Evolutionary conservation across 35 echinoderm and acorn worm species (phyloP).

Genomic region (Apostichopus californicus): DNA sequence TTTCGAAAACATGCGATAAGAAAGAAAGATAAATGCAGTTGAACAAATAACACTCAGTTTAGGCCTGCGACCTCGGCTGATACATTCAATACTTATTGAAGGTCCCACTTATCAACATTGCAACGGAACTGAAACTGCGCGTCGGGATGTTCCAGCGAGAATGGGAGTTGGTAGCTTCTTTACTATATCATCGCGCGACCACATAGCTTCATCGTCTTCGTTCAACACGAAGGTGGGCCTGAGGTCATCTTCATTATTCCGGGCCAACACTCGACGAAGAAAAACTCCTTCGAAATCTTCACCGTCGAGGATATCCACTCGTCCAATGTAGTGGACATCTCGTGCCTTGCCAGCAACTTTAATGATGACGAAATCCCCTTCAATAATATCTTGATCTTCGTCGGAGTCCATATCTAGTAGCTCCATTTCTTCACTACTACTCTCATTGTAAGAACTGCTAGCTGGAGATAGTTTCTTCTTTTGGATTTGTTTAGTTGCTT

Average conservation of each 20-base stretch:
- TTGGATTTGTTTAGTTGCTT: neutral
- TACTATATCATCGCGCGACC: conserved; percentile 45
- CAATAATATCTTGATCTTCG: conserved; percentile 7
- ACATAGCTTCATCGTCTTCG: conserved; percentile 58
- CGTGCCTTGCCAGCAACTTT: conserved; percentile 56
- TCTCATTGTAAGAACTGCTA: neutral
- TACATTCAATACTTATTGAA: neutral
- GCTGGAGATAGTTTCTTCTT: neutral
- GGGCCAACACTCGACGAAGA: conserved; percentile 59
- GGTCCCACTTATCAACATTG: conserved; percentile 3
- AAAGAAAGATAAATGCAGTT: conserved; percentile 9
- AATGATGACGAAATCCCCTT: conserved; percentile 62
- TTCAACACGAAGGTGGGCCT: conserved; percentile 46
- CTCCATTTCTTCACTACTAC: neutral
- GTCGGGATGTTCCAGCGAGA: conserved; percentile 38
- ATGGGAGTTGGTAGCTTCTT: conserved; percentile 56
- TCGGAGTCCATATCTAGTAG: neutral
- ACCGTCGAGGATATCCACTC: conserved; percentile 52
- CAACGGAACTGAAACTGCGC: conserved; percentile 11
- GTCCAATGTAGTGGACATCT: conserved; percentile 48
- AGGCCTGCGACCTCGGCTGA: neutral
- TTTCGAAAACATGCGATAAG: neutral
- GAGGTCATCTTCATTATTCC: neutral
- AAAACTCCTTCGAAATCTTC: conserved; percentile 58
- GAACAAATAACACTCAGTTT: neutral